Conservation (phyloP, 2,113 vertebrate species). For the Calidris pygmaea region DNA sequence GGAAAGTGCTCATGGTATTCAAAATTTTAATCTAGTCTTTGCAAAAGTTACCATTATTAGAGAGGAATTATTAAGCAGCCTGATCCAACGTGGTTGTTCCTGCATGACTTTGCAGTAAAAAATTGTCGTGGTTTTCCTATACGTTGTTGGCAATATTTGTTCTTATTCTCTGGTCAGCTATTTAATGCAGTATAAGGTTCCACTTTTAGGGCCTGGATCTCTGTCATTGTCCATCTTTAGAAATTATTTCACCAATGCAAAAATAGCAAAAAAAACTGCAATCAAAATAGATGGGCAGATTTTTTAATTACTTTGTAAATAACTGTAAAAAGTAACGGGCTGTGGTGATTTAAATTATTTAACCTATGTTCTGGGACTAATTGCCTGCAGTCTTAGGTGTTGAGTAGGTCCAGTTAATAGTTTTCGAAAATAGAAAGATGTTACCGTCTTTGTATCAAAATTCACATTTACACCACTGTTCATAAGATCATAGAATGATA, state of each 20-base stretch:
- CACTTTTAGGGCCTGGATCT: background rate
- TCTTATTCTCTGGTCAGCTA: background rate
- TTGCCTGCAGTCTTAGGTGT: background rate
- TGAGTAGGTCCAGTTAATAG: conserved; percentile 1
- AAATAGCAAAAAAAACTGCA: background rate
- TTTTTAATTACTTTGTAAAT: background rate
- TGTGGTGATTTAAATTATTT: background rate
- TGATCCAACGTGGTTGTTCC: background rate
- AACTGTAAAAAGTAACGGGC: background rate
- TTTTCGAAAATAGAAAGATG: conserved; percentile 23
- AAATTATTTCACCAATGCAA: background rate
- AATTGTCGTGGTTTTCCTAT: background rate
- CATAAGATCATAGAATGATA: background rate
- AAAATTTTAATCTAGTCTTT: background rate
- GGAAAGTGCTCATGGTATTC: background rate
- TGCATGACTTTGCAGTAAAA: background rate
- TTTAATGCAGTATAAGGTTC: background rate
- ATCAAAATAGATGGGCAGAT: background rate
- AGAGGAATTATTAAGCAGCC: background rate
- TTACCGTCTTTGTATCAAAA: conserved; percentile 49
- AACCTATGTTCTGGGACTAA: background rate
- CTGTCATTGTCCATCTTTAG: background rate
- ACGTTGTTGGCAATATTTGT: background rate
- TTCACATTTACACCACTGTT: conserved; percentile 50
- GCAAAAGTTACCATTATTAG: background rate